These are phyloP conservation scores for Mythimna loreyi DNA, from an alignment of 2,888 invertebrate genomes.

Conservation along the genomic window DNA sequence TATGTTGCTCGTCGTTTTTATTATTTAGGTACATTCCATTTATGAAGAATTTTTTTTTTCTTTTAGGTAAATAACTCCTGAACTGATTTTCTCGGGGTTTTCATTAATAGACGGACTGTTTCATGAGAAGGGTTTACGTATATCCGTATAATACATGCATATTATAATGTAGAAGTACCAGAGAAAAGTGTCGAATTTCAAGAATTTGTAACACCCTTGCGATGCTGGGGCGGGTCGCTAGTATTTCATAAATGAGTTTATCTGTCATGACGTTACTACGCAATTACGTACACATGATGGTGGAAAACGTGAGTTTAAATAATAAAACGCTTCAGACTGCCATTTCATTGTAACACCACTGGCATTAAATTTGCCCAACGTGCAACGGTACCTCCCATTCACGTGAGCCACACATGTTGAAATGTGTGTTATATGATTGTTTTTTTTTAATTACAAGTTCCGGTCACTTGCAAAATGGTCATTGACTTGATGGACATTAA, in stretches of 20 bases:
- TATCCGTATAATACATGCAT: too few relatives aligned
- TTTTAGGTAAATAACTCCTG: too few relatives aligned
- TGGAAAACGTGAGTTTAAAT: constrained; percentile 63
- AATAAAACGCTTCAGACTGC: constrained; percentile 42
- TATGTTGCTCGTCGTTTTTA: too few relatives aligned
- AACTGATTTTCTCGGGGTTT: too few relatives aligned
- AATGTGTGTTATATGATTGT: constrained; percentile 12
- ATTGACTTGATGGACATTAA: constrained; percentile 21
- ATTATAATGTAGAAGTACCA: too few relatives aligned
- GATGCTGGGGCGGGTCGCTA: too few relatives aligned
- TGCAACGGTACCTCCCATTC: constrained; percentile 12
- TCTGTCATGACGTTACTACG: constrained; percentile 27
- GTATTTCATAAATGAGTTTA: constrained; percentile 29
- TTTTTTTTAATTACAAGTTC: constrained; percentile 6
- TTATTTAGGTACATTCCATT: too few relatives aligned
- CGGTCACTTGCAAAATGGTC: constrained; percentile 17
- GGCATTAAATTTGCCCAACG: constrained; percentile 26
- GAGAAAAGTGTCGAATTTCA: too few relatives aligned
- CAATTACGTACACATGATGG: constrained; percentile 56
- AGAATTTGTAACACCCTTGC: too few relatives aligned
- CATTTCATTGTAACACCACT: constrained; percentile 47
- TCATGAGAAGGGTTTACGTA: too few relatives aligned
- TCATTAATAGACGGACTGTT: too few relatives aligned
- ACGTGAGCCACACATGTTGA: constrained; percentile 14
- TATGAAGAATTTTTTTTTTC: too few relatives aligned